Evolutionary conservation across 2,888 invertebrate genomes (phyloP).

Genomic region (Cheilosia variabilis): DNA sequence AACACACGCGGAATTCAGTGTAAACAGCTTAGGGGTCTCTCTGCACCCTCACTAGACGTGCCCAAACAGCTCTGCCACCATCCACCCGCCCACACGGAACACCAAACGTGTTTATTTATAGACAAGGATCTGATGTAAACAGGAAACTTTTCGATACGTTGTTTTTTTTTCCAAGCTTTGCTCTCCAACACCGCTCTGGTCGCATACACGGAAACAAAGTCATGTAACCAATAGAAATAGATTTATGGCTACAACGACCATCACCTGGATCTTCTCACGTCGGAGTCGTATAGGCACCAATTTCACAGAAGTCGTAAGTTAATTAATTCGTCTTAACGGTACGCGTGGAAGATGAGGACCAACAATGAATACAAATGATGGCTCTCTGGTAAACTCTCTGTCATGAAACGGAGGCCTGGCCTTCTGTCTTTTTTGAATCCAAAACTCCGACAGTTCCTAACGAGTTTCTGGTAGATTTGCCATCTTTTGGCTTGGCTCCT

Average conservation of each 20-base stretch:
- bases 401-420: neutral
- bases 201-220: neutral
- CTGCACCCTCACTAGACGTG: neutral
- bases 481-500: slow-evolving; percentile 5
- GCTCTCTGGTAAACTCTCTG: neutral
- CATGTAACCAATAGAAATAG: slow-evolving; percentile 12
- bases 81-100: neutral
- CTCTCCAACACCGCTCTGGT: neutral
- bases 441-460: slow-evolving; percentile 29
- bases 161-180: neutral
- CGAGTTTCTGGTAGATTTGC: slow-evolving; percentile 36
- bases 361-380: slow-evolving; percentile 50
- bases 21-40: too few species aligned
- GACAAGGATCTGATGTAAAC: neutral
- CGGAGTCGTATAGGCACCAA: neutral
- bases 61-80: neutral
- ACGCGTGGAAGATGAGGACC: slow-evolving; percentile 18
- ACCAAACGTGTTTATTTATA: slow-evolving; percentile 12
- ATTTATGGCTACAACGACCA: neutral
- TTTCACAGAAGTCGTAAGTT: slow-evolving; percentile 18
- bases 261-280: slow-evolving; percentile 53
- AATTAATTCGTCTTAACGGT: slow-evolving; percentile 48
- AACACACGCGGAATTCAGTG: too few species aligned
- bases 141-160: neutral
- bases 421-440: slow-evolving; percentile 1